phyloP scores from a whole-genome alignment of 2,797 vertebrate species.

The Hoplostethus mediterraneus region DNA sequence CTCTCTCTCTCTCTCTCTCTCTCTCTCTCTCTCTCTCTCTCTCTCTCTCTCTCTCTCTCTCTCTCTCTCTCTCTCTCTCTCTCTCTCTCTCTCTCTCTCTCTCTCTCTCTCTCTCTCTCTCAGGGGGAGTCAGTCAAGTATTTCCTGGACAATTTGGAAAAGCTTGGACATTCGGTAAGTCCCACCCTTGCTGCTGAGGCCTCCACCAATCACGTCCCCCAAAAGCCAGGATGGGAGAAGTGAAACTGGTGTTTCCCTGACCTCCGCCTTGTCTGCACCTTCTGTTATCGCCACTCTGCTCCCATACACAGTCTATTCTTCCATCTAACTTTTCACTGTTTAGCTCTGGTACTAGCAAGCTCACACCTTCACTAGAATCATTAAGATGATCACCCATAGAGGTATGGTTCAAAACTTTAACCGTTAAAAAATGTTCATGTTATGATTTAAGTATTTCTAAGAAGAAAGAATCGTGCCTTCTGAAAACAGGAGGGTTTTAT shows the following conservation, averaged over 20 bases:
- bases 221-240: slow-evolving; percentile 40
- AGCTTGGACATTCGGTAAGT: slow-evolving; percentile 94
- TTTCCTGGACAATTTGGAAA: slow-evolving; percentile 99
- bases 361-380: too few relatives aligned
- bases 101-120: slow-evolving; percentile 59
- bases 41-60: slow-evolving; percentile 19
- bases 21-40: slow-evolving; percentile 4
- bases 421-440: too few relatives aligned
- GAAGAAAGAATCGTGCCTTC: too few relatives aligned
- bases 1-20: too few relatives aligned
- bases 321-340: neutral
- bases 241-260: slow-evolving; percentile 53
- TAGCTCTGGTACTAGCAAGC: too few relatives aligned
- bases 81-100: slow-evolving; percentile 29
- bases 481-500: too few relatives aligned
- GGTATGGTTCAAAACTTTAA: too few relatives aligned
- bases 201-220: neutral
- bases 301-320: neutral
- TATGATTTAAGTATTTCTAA: too few relatives aligned
- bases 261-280: neutral
- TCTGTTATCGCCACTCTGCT: slow-evolving; percentile 15
- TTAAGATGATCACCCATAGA: neutral
- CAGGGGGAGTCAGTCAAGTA: slow-evolving; percentile 99
- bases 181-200: slow-evolving; percentile 17
- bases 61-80: neutral